Percentiles rank a stretch among this genome's conserved stretches.
phyloP scores from a whole-genome alignment of 2,888 invertebrate species.

The Tipula helvola region DNA sequence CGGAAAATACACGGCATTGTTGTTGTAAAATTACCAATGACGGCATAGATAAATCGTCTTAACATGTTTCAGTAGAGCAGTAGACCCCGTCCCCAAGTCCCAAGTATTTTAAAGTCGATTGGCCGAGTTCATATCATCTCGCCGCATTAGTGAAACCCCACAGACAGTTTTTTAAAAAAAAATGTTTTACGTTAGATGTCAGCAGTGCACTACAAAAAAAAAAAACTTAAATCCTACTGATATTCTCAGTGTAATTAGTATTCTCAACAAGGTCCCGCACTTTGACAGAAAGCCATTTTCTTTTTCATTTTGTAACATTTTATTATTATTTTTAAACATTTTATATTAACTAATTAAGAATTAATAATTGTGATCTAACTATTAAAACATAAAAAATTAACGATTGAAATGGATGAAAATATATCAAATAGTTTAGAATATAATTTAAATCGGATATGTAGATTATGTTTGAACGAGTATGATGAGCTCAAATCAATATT shows the following conservation, averaged over 20 bases:
- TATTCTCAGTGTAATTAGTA: background rate
- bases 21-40: too few species aligned
- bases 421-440: background rate
- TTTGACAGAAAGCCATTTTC: slow-evolving; percentile 11
- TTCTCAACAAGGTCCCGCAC: background rate
- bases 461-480: slow-evolving; percentile 12
- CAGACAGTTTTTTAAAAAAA: background rate
- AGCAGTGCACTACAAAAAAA: background rate
- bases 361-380: background rate
- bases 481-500: slow-evolving; percentile 12
- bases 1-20: too few species aligned
- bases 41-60: too few species aligned
- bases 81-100: too few species aligned
- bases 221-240: background rate
- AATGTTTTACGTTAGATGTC: background rate
- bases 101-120: too few species aligned
- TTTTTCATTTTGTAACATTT: slow-evolving; percentile 9
- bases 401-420: slow-evolving; percentile 12
- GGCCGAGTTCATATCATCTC: too few species aligned
- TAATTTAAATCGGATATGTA: slow-evolving; percentile 12
- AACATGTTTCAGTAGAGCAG: too few species aligned
- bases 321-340: background rate
- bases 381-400: background rate
- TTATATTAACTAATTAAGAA: background rate
- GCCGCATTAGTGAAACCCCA: too few species aligned